Evolutionary conservation across 2,888 invertebrate species (phyloP).

Genomic region (Xylota sylvarum): DNA sequence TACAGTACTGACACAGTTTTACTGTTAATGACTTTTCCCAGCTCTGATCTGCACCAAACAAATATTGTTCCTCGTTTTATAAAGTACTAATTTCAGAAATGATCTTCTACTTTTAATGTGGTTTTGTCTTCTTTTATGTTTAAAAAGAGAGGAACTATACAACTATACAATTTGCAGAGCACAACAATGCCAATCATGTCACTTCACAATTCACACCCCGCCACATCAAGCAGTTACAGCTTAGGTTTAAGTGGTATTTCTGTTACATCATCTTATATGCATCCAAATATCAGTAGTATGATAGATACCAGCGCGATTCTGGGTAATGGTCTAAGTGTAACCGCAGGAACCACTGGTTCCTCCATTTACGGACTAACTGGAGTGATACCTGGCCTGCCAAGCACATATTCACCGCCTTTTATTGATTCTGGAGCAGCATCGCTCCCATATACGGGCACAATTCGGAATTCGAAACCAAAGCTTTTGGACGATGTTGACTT

Average conservation of each 20-base stretch:
- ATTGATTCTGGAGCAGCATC: conserved; percentile 84
- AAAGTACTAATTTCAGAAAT: background rate
- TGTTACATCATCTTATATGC: conserved; percentile 83
- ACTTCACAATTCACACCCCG: conserved; percentile 85
- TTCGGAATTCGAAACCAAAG: conserved; percentile 89
- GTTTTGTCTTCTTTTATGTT: conserved; percentile 39
- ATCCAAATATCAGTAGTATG: conserved; percentile 83
- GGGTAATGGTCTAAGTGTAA: conserved; percentile 79
- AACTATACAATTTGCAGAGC: conserved; percentile 87
- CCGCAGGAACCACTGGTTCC: conserved; percentile 81
- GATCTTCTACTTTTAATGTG: conserved; percentile 8
- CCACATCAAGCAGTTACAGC: conserved; percentile 84
- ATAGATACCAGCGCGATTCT: conserved; percentile 82
- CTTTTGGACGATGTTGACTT: conserved; percentile 90
- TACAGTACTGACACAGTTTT: too few species aligned
- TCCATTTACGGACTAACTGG: conserved; percentile 81
- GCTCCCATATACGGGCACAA: conserved; percentile 88
- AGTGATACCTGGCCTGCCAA: conserved; percentile 81
- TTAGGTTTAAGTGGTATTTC: conserved; percentile 83
- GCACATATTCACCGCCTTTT: conserved; percentile 82
- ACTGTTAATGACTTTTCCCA: too few species aligned
- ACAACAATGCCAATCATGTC: conserved; percentile 88
- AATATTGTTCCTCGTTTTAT: too few species aligned
- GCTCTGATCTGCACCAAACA: too few species aligned
- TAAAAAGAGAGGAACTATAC: conserved; percentile 84